Evolutionary conservation across 2,888 invertebrate species (phyloP), one percentile per base, ranked within the genome.

Genomic region (Rhorus exstirpatorius): DNA sequence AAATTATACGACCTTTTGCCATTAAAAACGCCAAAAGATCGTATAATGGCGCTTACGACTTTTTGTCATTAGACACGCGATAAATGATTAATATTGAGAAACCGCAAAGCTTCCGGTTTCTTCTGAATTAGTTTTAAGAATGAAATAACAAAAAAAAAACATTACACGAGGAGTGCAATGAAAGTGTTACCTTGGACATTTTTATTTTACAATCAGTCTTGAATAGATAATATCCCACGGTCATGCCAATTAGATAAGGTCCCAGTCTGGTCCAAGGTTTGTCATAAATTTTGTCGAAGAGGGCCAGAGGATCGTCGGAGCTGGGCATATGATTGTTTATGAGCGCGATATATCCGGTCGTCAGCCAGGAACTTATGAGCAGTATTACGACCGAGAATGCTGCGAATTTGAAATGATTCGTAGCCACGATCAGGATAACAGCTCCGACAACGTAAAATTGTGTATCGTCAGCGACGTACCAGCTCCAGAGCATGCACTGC

Each of bases 401-500:
- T 0, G 97, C 96, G 0, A 96, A 93, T 91, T 97, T 97, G 91
- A 97, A 97, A 92, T 97, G 97, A 87, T 96, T 96, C 14, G 96
- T 96, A 0, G 97, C 97, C 63, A 97, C 91, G 70, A 97, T 96
- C n/a, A 97, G 94, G 38, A 97, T 95, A 3, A 97, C 94, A 0
- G 96, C 96, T 82, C 97, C 97, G 83, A 97, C 94, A 0, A 97
- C 95, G 91, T 97, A 97, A 93, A 97, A 97, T 90, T 97, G 97
- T 0, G 97, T 97, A 90, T 97, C 97, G 88, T 97, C 97, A 0
- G 97, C 96, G 60, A 97, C 93, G 90, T 97, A 97, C 97, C 97
- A 97, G 94, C 97, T 97, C 97, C 97, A 97, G 41, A 97, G 92
- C 97, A 97, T 97, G 91, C 97, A 97, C 97, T 97, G 44, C 7